Evolutionary conservation across 1,140 invertebrate genomes (phyloP), one percentile per base, ranked within the genome.

Genomic region (Drosophila bocqueti): DNA sequence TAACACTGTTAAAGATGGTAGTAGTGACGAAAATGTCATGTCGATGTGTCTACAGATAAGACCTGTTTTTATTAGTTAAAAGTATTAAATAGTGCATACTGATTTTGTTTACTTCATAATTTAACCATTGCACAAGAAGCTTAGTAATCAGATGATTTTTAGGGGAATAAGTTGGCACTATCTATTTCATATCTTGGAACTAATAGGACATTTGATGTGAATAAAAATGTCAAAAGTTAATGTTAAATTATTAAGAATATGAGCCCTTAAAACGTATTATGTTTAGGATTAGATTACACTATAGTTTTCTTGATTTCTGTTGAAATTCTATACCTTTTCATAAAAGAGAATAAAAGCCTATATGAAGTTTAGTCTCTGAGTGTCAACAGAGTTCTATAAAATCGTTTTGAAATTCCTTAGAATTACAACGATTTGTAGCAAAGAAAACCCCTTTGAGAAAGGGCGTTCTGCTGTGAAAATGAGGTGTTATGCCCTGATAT

Each of bases 391-490:
- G 29, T 50, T 52, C 31, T 36, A 16, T 0, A 9, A 36, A 15
- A 15, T 54, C 13, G 7, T 15, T 24, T 15, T 8, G 40, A 38
- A 55, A 55, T 55, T 55, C 15, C 52, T 55, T 24, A 54, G 31
- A 54, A 21, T 4, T 38, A 24, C 8, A 1, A 38, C 34, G 15
- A 6, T 26, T 40, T 26, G 21, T n/a, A 40, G 21, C 15, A 55
- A 40, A 34, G 16, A 9, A 38, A 55, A 21, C 16, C 21, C 21
- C 15, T 38, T 24, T 24, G 24, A 18, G 38, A 59, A 43, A 59
- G 57, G 57, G 57, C 34, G 38, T 59, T 59, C 38, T 59, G 21
- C 57, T 57, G 54, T 57, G 21, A 57, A 57, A 58, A 58, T 36
- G 36, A 45, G 63, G 63, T 45, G 40, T 63, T 64, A 38, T 43